A percentile compares a stretch with the other conserved stretches of the same genome.
Evolutionary conservation across 35 echinoderm and acorn worm genomes (phyloP).

Genomic region (Eucidaris tribuloides): DNA sequence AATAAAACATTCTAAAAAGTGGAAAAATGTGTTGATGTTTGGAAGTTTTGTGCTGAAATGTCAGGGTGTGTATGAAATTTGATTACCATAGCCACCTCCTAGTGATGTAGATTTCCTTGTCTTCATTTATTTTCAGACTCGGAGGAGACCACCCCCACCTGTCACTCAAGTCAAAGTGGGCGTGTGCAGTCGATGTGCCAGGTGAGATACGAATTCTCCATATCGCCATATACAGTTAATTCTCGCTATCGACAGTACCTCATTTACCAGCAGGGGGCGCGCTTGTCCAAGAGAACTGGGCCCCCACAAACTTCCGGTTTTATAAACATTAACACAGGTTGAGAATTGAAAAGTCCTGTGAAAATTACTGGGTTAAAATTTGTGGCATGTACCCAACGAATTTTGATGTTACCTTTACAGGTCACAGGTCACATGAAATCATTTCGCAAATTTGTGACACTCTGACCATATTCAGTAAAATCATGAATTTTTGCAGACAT

Average conservation of each 20-base stretch:
- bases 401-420: background rate
- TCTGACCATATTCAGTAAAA: too few species aligned
- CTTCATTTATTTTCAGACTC: background rate
- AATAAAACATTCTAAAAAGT: too few species aligned
- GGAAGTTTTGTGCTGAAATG: background rate
- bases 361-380: too few species aligned
- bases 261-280: background rate
- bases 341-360: too few species aligned
- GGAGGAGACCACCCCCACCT: background rate
- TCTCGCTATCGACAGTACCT: too few species aligned
- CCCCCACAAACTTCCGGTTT: too few species aligned
- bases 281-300: too few species aligned
- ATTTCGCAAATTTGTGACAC: background rate
- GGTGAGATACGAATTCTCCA: conserved; percentile 14
- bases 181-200: conserved; percentile 84
- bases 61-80: background rate
- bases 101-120: background rate
- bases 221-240: background rate
- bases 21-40: too few species aligned
- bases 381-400: too few species aligned
- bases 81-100: background rate
- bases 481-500: too few species aligned
- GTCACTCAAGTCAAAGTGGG: conserved; percentile 71
- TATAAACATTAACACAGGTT: too few species aligned
- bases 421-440: background rate